Percentiles rank a stretch among this genome's conserved stretches.
phyloP scores from a whole-genome alignment of 2,797 vertebrate genomes.

The Lophura swinhoii region DNA sequence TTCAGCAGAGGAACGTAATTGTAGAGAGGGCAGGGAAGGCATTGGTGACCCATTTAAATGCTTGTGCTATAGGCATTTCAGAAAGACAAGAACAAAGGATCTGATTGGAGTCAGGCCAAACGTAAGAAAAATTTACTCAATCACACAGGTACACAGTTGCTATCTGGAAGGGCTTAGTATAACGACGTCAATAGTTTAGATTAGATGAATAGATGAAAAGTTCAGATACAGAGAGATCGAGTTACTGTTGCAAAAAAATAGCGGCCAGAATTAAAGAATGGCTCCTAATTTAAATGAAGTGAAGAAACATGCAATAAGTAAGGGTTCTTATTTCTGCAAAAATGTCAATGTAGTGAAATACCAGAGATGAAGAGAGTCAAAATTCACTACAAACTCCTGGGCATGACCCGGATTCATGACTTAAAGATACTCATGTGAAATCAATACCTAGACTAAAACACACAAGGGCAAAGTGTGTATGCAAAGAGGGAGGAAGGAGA shows the following conservation, averaged over 20 bases:
- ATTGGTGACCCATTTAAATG: not conserved
- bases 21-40: not conserved
- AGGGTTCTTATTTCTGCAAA: not conserved
- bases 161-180: not conserved
- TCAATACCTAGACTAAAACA: constrained; percentile 6
- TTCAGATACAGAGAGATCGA: not conserved
- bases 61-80: not conserved
- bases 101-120: not conserved
- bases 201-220: not conserved
- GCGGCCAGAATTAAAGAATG: not conserved
- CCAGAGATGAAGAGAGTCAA: not conserved
- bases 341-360: not conserved
- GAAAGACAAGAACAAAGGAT: constrained; percentile 12
- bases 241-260: not conserved
- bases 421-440: constrained; percentile 31
- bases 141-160: not conserved
- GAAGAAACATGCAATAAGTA: not conserved
- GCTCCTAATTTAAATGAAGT: not conserved
- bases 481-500: not conserved
- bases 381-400: not conserved
- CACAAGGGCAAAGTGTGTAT: not conserved
- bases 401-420: not conserved
- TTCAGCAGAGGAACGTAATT: not conserved
- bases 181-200: not conserved
- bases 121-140: not conserved